A percentile compares a stretch with the other conserved stretches of the same genome.
These are phyloP conservation scores for Amblyopsis rosae DNA, from an alignment of 2,113 vertebrate genomes.

Conservation along the genomic window DNA sequence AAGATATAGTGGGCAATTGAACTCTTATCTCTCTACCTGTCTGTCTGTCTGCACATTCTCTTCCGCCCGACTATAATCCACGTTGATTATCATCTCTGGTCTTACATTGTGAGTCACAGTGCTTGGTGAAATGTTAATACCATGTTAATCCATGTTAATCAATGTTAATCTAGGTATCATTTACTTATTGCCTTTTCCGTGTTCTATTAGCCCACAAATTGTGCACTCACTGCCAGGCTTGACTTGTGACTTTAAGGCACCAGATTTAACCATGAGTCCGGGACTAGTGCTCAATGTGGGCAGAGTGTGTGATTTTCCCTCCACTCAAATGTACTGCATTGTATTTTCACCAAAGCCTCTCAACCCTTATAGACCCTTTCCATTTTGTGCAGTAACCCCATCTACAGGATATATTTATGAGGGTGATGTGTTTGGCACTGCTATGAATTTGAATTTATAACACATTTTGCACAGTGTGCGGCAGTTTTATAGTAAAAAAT, in stretches of 20 bases:
- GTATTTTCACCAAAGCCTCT: slow-evolving; percentile 46
- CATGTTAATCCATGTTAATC: too few relatives aligned
- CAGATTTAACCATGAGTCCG: slow-evolving; percentile 36
- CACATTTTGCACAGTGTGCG: slow-evolving; percentile 84
- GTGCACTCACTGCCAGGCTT: slow-evolving; percentile 38
- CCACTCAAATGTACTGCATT: slow-evolving; percentile 26
- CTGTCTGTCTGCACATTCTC: background rate
- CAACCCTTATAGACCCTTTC: slow-evolving; percentile 28
- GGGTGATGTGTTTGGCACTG: slow-evolving; percentile 64
- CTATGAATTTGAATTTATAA: slow-evolving; percentile 83
- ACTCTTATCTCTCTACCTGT: background rate
- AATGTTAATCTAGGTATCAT: slow-evolving; percentile 47
- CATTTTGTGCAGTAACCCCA: slow-evolving; percentile 21
- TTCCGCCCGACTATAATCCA: too few relatives aligned
- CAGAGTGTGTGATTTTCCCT: slow-evolving; percentile 18
- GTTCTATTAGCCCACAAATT: slow-evolving; percentile 50
- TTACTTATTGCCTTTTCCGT: slow-evolving; percentile 52
- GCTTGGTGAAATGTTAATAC: background rate
- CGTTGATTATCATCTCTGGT: too few relatives aligned
- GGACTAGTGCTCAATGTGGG: slow-evolving; percentile 32
- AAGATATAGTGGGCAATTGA: too few relatives aligned
- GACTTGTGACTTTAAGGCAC: slow-evolving; percentile 37
- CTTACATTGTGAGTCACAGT: background rate
- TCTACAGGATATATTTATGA: slow-evolving; percentile 11
- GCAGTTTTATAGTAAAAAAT: slow-evolving; percentile 71